Conservation (phyloP, 2,888 invertebrate species). For the Cabera pusaria region DNA sequence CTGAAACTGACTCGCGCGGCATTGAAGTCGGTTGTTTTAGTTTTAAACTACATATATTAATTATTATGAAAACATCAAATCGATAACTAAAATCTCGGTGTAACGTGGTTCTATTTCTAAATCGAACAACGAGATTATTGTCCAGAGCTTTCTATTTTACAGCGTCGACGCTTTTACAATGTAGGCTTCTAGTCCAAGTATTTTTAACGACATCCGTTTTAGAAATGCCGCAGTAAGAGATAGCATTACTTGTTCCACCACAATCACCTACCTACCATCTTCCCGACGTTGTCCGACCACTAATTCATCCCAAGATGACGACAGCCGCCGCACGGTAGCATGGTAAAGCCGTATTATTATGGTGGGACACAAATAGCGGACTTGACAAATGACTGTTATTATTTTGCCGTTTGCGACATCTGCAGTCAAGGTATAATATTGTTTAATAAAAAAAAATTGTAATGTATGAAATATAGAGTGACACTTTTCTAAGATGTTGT, state of each 20-base stretch:
- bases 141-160: no score
- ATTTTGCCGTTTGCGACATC: conserved; percentile 6
- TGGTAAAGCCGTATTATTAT: conserved; percentile 16
- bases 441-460: no score
- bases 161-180: no score
- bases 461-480: no score
- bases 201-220: not conserved
- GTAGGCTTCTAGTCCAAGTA: not conserved
- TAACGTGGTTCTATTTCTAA: no score
- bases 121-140: no score
- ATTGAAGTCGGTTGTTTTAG: no score
- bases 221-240: not conserved
- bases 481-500: no score
- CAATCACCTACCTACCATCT: not conserved
- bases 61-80: no score
- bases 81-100: no score
- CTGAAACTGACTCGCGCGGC: no score
- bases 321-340: conserved; percentile 1
- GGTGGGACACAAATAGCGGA: conserved; percentile 11
- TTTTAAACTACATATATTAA: no score
- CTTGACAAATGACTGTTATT: conserved; percentile 8
- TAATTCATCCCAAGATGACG: conserved; percentile 4
- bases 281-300: conserved; percentile 6
- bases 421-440: conserved; percentile 1
- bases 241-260: not conserved